Evolutionary conservation across 2,888 invertebrate species (phyloP).

Genomic region (Aphodius granarius): DNA sequence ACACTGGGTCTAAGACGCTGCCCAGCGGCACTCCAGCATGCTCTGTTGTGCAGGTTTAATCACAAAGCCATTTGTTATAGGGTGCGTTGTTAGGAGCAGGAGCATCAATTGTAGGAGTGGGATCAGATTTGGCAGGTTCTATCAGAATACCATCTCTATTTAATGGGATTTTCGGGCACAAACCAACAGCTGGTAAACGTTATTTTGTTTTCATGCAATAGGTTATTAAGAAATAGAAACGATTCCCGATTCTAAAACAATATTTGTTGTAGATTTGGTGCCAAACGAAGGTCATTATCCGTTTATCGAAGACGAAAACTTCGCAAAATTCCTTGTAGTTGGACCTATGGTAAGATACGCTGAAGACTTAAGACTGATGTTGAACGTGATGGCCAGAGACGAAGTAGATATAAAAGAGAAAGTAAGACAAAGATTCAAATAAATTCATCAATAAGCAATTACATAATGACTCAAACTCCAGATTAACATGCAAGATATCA

Average conservation of each 20-base stretch:
- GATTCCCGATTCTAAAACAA: too few relatives aligned
- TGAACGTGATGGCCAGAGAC: constrained; percentile 59
- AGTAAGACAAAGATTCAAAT: constrained; percentile 42
- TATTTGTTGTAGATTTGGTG: constrained; percentile 54
- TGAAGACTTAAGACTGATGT: constrained; percentile 70
- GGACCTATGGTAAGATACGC: constrained; percentile 82
- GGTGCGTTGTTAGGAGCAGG: constrained; percentile 73
- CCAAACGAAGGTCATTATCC: constrained; percentile 66
- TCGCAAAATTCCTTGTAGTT: constrained; percentile 58
- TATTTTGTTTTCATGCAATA: too few relatives aligned
- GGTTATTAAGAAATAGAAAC: too few relatives aligned
- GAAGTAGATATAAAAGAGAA: constrained; percentile 56
- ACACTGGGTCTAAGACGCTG: too few relatives aligned
- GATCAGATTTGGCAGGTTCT: constrained; percentile 87
- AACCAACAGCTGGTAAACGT: constrained; percentile 72
- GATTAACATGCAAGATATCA: constrained; percentile 15
- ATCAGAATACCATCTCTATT: constrained; percentile 82
- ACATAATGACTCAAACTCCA: neutral
- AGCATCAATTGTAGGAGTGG: constrained; percentile 76
- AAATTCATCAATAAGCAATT: neutral
- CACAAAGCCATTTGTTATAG: constrained; percentile 53
- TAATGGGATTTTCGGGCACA: constrained; percentile 87
- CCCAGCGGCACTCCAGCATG: too few relatives aligned
- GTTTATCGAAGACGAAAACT: constrained; percentile 53
- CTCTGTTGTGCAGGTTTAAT: too few relatives aligned